Percentiles rank a stretch among this genome's conserved stretches.
Evolutionary conservation across 2,113 vertebrate species (phyloP).

Genomic region (Xenopus borealis): DNA sequence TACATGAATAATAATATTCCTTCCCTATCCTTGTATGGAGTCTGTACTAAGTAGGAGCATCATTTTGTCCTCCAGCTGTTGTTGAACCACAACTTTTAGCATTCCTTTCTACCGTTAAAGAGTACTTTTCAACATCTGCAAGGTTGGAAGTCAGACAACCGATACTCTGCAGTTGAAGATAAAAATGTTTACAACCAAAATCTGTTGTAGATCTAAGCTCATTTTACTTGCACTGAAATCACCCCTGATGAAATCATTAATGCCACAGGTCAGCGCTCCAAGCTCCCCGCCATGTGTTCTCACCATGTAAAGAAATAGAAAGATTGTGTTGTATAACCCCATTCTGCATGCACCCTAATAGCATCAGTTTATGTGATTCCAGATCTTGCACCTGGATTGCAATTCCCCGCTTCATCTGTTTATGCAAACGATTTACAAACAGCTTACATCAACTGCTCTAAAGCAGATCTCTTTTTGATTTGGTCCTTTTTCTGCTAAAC

Average conservation of each 20-base stretch:
- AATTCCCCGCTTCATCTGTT: slow-evolving; percentile 55
- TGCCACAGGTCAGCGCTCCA: slow-evolving; percentile 4
- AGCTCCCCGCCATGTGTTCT: slow-evolving; percentile 27
- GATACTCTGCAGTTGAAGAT: too few relatives aligned
- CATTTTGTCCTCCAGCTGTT: too few relatives aligned
- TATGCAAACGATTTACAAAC: slow-evolving; percentile 60
- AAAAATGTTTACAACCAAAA: slow-evolving; percentile 11
- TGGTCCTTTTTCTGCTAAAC: slow-evolving; percentile 55
- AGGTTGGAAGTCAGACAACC: too few relatives aligned
- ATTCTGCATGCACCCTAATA: slow-evolving; percentile 4
- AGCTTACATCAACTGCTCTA: slow-evolving; percentile 57
- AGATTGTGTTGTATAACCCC: slow-evolving; percentile 27
- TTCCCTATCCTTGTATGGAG: too few relatives aligned
- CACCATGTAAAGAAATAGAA: slow-evolving; percentile 32
- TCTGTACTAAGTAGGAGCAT: too few relatives aligned
- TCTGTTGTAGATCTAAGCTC: slow-evolving; percentile 25
- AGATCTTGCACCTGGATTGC: slow-evolving; percentile 59
- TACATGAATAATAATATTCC: too few relatives aligned
- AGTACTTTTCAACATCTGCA: too few relatives aligned
- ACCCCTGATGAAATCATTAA: slow-evolving; percentile 34
- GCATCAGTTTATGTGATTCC: slow-evolving; percentile 49
- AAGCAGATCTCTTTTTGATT: slow-evolving; percentile 53
- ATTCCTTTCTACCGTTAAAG: too few relatives aligned
- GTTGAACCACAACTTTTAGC: too few relatives aligned
- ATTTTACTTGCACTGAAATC: slow-evolving; percentile 39